Base-by-base conservation (phyloP, 2,113 vertebrate species). In the Ploceus nigricollis region DNA sequence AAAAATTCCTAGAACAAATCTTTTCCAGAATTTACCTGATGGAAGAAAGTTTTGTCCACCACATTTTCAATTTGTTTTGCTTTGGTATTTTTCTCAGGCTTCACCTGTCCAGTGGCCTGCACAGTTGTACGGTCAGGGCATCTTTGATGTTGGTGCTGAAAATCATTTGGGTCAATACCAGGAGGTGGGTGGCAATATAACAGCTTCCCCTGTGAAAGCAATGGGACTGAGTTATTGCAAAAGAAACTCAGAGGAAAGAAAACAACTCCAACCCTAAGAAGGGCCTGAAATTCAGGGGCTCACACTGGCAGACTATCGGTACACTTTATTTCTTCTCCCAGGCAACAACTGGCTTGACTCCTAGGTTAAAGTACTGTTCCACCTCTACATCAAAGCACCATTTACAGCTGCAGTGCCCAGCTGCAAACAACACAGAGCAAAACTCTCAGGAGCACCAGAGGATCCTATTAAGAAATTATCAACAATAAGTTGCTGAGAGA, bases 1-100 rank as follows among this genome's bases (percentile, higher is more conserved):
- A 61, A 81, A 35, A 78, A 28, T 10, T n/a, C 48, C 48, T 6
- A 21, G 23, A 80, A 63, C 23, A 82, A 37, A 28, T 20, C 7
- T 64, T 33, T 69, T 39, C 21, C 27, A 79, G n/a, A 75, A 93
- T 51, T 97, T 97, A 99, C 99, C 98, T 99, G 99, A 95, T 99
- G 98, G 92, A 99, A 99, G 97, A 99, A 99, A 5, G 97, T 97
- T 96, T 98, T 98, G 96, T 99, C 99, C 24, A 99, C 99, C 12
- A 97, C 66, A 91, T 99, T 99, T 97, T 99, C 99, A 39, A 99
- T 99, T 85, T 98, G 98, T 90, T 97, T 98, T 83, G 96, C 93
- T 96, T 97, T 99, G n/a, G 70, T 96, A 31, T 90, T 96, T 72
- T 95, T 97, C 58, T 76, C 78, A 9, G 80, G 45, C 24, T 93